Evolutionary conservation across 2,888 invertebrate species (phyloP), one percentile per base, ranked within the genome.

Genomic region (Gibbula magus): DNA sequence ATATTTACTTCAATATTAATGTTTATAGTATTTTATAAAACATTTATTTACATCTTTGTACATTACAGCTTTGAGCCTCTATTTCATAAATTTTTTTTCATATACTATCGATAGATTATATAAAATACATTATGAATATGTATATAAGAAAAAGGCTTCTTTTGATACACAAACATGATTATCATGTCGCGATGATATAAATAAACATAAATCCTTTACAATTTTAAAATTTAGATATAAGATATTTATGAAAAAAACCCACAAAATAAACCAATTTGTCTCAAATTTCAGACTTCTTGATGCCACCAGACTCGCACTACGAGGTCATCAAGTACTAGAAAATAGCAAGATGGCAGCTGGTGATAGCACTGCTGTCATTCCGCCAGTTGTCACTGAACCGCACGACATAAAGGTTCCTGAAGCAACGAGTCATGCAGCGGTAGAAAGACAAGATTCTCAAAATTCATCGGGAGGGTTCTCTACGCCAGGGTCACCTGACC

Each of bases 401-500:
- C 16, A 35, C 18, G 70, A 70, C 2, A 35, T 16, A 3, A 32
- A 70, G 39, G 70, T 29, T 16, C 29, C 35, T 35, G 70, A 70
- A 20, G 39, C 70, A 18, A n/a, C 35, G 4, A 32, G 39, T 70
- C 54, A 52, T 25, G 20, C 74, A 22, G 51, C 45, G 25, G 22
- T 74, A 10, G 74, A 74, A 51, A 39, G 74, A 39, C 74, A 74
- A 51, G 51, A 74, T n/a, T 75, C 75, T 1, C 54, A 75, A 29
- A 75, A 54, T 29, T 54, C 54, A 29, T 53, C 32, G 29, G 35
- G 29, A 54, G 52, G 53, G 4, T 75, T 54, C n/a, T 35, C 75
- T 18, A 35, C 54, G 10, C 84, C 87, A 1, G 78, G 85, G 74
- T 88, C 88, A 8, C 88, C 88, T 20, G 88, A 89, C 61, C 88